These are phyloP conservation scores for Drosophila micromelanica DNA, from an alignment of 1,140 invertebrate species.

Conservation along the genomic window DNA sequence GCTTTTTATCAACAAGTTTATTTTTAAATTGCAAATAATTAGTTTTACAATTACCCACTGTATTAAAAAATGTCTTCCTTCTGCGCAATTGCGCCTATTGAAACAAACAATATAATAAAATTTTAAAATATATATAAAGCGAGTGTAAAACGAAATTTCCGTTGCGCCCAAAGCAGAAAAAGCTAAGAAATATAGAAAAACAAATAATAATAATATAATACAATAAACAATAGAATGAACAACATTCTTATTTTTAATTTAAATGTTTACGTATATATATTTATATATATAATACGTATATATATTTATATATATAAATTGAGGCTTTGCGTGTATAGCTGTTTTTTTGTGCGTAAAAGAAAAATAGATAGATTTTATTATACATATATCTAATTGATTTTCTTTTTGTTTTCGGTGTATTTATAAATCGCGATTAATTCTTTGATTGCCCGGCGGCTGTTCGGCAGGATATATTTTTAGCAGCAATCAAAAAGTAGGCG, in stretches of 20 bases:
- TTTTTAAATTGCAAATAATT: too few species aligned
- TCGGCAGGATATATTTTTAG: slow-evolving; percentile 62
- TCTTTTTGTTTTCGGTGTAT: slow-evolving; percentile 53
- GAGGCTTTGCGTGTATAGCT: slow-evolving; percentile 6
- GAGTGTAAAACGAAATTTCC: too few species aligned
- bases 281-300: slow-evolving; percentile 5
- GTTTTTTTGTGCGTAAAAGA: slow-evolving; percentile 25
- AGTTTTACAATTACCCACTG: neutral
- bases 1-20: too few species aligned
- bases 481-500: slow-evolving; percentile 47
- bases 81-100: slow-evolving; percentile 50
- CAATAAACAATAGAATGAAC: too few species aligned
- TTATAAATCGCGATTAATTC: slow-evolving; percentile 69
- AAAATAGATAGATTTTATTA: slow-evolving; percentile 9
- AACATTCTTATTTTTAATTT: too few species aligned
- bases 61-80: slow-evolving; percentile 41
- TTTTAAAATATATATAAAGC: slow-evolving; percentile 27
- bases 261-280: neutral
- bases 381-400: slow-evolving; percentile 43
- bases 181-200: too few species aligned
- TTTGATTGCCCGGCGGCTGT: slow-evolving; percentile 37
- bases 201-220: too few species aligned
- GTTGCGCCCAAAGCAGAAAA: too few species aligned
- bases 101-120: slow-evolving; percentile 72
- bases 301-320: slow-evolving; percentile 1